These are phyloP conservation scores for Meta bourneti DNA, from an alignment of 2,888 invertebrate species.

Conservation along the genomic window DNA sequence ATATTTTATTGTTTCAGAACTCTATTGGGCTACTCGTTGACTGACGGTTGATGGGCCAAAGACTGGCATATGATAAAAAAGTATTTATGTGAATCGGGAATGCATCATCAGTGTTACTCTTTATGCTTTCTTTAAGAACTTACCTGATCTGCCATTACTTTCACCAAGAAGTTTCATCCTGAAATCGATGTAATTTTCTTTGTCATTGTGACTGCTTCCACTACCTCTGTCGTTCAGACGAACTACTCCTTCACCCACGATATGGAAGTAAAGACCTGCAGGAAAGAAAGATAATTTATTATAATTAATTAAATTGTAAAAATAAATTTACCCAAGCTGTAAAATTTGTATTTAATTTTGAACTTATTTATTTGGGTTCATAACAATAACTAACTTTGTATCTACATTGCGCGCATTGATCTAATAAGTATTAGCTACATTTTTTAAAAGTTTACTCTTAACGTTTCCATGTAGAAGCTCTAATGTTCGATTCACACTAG, in stretches of 20 bases:
- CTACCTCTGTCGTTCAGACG: slow-evolving; percentile 83
- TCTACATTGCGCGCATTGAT: no score
- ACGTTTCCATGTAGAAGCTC: no score
- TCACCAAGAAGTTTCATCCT: slow-evolving; percentile 95
- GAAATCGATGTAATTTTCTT: slow-evolving; percentile 97
- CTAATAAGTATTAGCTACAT: no score
- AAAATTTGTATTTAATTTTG: neutral
- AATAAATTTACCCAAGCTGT: neutral
- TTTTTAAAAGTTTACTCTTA: no score
- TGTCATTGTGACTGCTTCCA: slow-evolving; percentile 84
- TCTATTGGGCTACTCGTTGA: no score
- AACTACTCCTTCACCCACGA: slow-evolving; percentile 96
- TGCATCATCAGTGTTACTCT: no score
- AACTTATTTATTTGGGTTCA: neutral
- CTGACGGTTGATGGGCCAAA: no score
- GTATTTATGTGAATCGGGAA: no score
- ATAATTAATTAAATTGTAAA: neutral
- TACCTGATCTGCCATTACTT: slow-evolving; percentile 75
- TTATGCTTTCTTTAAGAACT: neutral
- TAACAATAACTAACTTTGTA: no score
- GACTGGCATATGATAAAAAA: no score
- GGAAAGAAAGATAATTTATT: neutral
- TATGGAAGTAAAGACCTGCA: slow-evolving; percentile 94
- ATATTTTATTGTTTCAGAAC: no score
- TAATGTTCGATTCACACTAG: no score